These are phyloP conservation scores for Thalassoma bifasciatum DNA, from an alignment of 2,113 vertebrate genomes.

Conservation along the genomic window DNA sequence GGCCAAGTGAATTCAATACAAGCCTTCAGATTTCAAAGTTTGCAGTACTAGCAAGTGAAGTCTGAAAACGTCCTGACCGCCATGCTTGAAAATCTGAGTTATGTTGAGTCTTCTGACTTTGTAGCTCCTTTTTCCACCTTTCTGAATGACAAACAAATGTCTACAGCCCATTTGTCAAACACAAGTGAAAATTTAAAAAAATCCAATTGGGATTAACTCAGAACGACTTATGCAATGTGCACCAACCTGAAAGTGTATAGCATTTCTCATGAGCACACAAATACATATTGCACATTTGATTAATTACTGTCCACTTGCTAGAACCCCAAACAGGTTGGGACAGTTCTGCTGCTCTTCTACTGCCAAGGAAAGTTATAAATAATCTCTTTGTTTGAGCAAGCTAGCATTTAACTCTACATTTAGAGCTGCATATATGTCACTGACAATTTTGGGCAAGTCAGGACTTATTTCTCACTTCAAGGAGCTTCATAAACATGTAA, in stretches of 20 bases:
- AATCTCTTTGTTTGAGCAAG: not conserved
- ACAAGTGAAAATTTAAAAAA: too few relatives aligned
- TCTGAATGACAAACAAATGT: too few relatives aligned
- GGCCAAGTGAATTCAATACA: too few relatives aligned
- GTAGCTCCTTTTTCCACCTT: too few relatives aligned
- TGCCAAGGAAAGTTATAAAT: not conserved
- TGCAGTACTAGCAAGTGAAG: too few relatives aligned
- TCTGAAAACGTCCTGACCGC: too few relatives aligned
- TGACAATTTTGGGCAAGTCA: conserved; percentile 20
- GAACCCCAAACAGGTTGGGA: conserved; percentile 1
- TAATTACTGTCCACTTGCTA: not conserved
- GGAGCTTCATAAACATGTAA: conserved; percentile 9
- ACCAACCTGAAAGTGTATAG: not conserved
- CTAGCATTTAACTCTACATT: not conserved
- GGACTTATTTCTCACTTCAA: conserved; percentile 8
- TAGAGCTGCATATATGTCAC: not conserved
- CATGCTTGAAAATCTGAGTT: too few relatives aligned
- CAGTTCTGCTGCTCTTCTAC: conserved; percentile 3
- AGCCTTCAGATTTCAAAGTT: too few relatives aligned
- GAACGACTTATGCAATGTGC: too few relatives aligned
- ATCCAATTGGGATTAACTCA: too few relatives aligned
- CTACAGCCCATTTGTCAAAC: too few relatives aligned
- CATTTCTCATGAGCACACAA: not conserved
- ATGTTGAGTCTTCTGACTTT: too few relatives aligned
- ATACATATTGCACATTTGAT: not conserved